Base-by-base conservation (phyloP, 2,797 vertebrate genomes). In the Melopsittacus undulatus region DNA sequence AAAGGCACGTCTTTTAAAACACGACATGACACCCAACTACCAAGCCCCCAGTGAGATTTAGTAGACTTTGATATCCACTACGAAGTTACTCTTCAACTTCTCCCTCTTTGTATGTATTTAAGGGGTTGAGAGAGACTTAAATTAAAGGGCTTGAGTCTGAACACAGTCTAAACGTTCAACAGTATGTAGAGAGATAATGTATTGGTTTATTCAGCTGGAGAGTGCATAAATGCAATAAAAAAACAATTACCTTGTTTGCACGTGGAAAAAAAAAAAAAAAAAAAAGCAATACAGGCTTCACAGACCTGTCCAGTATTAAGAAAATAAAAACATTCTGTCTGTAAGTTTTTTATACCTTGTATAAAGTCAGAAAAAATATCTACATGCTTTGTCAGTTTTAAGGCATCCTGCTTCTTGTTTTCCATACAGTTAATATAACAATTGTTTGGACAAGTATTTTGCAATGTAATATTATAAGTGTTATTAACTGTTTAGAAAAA, bases 391-490 rank as follows among this genome's bases (percentile, higher is more conserved):
- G 18, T n/a, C 46, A 48, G 30, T 26, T 77, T 88, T 82, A 62
- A 83, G 48, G 82, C 57, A 56, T 48, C 42, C 63, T 63, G 24
- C 9, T 87, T 96, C 91, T 89, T 96, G 48, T 51, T 94, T 97
- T 96, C 90, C 70, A 64, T 94, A 64, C 38, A 67, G 61, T 26
- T 95, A 94, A 93, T 91, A 34, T 4, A 76, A 51, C 52, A 54
- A 29, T 51, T 51, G 29, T 80, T 96, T 92, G 15, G 84, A 96
- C 69, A 92, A 77, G 34, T 46, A 92, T 70, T 94, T 87, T 96
- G 24, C 75, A 48, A 70, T 46, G 11, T 77, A 90, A 80, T 66
- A 62, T n/a, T 54, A 32, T 67, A 90, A 80, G 76, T 76, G 36
- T 82, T 90, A 91, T 82, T 62, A 92, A 74, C 49, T 90, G 11